A percentile compares a stretch with the other conserved stretches of the same genome.
Evolutionary conservation across 2,113 vertebrate genomes (phyloP).

Genomic region (Oriolus oriolus): DNA sequence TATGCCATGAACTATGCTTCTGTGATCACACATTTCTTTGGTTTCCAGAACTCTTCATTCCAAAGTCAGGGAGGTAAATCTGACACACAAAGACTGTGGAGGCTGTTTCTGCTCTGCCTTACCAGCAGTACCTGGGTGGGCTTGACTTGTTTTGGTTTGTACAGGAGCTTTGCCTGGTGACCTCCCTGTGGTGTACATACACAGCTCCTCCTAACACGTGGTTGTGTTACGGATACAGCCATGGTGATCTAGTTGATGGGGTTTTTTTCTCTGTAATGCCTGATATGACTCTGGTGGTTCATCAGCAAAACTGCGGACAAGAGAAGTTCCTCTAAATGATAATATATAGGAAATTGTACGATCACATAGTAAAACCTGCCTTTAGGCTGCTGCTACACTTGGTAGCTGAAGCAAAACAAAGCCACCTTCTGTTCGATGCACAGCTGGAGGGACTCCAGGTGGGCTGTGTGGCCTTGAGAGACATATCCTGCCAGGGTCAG

Average conservation of each 20-base stretch:
- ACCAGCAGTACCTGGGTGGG: not conserved
- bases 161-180: not conserved
- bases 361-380: not conserved
- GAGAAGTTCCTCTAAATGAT: not conserved
- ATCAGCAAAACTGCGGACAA: not conserved
- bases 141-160: not conserved
- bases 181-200: not conserved
- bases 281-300: not conserved
- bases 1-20: not conserved
- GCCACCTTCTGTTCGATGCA: fast-evolving
- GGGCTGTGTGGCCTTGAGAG: not conserved
- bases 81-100: not conserved
- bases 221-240: not conserved
- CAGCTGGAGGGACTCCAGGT: not conserved
- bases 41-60: not conserved
- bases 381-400: not conserved
- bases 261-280: not conserved
- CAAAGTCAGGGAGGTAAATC: not conserved
- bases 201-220: not conserved
- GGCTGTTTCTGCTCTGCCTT: not conserved
- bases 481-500: not conserved
- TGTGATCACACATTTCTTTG: not conserved
- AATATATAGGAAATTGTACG: not conserved
- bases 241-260: not conserved
- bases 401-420: not conserved